Evolutionary conservation across 2,113 vertebrate genomes (phyloP).

Genomic region (Gallinago media): DNA sequence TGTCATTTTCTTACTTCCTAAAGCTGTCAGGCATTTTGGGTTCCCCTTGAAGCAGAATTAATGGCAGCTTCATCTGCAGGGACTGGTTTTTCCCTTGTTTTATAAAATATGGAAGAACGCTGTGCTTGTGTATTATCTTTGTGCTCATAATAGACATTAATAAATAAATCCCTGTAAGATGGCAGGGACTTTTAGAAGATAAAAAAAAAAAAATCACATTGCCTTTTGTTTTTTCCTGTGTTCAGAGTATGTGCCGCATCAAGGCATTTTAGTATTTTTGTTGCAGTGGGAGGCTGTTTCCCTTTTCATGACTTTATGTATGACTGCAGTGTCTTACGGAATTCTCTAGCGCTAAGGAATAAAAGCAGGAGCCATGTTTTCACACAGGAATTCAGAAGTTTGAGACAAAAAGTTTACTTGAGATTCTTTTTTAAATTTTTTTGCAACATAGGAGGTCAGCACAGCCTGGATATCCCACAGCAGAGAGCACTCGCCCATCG

Average conservation of each 20-base stretch:
- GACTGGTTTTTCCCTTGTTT: background rate
- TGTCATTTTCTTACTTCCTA: background rate
- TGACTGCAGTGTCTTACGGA: background rate
- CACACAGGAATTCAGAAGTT: background rate
- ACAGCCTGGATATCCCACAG: background rate
- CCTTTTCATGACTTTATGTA: background rate
- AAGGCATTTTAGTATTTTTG: background rate
- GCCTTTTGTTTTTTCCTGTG: background rate
- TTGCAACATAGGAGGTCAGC: rapidly evolving
- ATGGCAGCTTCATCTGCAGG: background rate
- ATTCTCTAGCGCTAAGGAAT: background rate
- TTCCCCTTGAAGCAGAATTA: background rate
- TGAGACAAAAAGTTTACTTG: background rate
- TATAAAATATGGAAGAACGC: background rate
- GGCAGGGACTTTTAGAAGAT: background rate
- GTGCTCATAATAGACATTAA: background rate
- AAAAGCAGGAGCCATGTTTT: background rate
- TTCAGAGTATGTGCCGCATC: background rate
- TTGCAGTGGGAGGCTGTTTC: background rate
- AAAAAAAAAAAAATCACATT: background rate
- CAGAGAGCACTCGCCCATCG: rapidly evolving
- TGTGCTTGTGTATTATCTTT: background rate
- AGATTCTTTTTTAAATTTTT: background rate
- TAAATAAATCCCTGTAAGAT: constrained; percentile 24
- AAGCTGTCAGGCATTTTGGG: background rate